Percentiles rank a stretch among this genome's conserved stretches.
These are phyloP conservation scores for Geophilus truncorum DNA, from an alignment of 2,888 invertebrate species.

Conservation along the genomic window DNA sequence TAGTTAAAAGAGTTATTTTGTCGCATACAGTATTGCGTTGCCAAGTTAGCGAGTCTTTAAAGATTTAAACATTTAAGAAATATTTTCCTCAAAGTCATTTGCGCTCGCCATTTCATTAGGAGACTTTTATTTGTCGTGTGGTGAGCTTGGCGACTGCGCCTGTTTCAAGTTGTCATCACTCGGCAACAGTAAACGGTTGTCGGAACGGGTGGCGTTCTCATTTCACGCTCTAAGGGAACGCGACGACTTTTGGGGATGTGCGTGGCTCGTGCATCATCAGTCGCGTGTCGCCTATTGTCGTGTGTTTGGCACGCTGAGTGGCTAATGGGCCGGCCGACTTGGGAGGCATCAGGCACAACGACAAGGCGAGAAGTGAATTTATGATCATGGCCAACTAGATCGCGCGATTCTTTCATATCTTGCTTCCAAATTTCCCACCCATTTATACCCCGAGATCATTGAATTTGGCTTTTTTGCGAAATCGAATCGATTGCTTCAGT, in stretches of 20 bases:
- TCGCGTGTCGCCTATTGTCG: constrained; percentile 27
- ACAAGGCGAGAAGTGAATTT: constrained; percentile 12
- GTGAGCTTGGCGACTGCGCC: not conserved
- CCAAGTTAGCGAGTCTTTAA: too few species aligned
- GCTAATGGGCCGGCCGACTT: constrained; percentile 23
- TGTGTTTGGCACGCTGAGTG: constrained; percentile 27
- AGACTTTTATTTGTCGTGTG: not conserved
- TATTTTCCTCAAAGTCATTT: not conserved
- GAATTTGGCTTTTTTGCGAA: not conserved
- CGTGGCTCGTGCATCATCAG: constrained; percentile 23
- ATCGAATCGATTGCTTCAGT: not conserved
- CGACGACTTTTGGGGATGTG: constrained; percentile 21
- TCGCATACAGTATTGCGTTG: too few species aligned
- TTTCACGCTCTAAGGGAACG: constrained; percentile 27
- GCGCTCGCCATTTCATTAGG: not conserved
- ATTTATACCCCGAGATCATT: not conserved
- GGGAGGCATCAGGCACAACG: constrained; percentile 20
- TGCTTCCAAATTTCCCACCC: not conserved
- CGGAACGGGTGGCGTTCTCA: constrained; percentile 27
- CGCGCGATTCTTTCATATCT: not conserved
- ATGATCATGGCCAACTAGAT: constrained; percentile 16
- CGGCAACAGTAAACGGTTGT: constrained; percentile 25
- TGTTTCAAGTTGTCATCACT: constrained; percentile 20
- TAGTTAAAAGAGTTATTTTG: too few species aligned
- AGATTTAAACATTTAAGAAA: not conserved